Conservation (phyloP, 1,140 invertebrate species). For the Phymorhynchus buccinoides region DNA sequence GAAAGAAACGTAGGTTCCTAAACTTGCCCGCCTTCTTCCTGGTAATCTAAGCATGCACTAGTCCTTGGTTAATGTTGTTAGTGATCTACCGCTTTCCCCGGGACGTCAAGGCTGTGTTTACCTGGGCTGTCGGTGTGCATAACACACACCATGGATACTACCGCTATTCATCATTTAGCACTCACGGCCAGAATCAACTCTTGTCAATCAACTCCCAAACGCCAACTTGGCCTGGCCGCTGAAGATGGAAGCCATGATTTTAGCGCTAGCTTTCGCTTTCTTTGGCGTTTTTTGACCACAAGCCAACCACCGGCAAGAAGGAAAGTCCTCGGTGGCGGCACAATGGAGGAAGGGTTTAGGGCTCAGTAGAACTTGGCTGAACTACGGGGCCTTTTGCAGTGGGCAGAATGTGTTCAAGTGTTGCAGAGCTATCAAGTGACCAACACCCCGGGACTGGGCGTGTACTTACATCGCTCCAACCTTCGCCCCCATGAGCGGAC, state of each 20-base stretch:
- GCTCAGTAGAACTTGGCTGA: neutral
- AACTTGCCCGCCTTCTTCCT: neutral
- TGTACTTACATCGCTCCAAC: conserved; percentile 39
- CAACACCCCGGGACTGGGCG: conserved; percentile 29
- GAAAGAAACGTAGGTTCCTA: neutral
- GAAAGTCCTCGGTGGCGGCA: conserved; percentile 21
- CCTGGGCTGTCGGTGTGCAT: conserved; percentile 14
- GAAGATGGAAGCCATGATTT: conserved; percentile 1
- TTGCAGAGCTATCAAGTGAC: conserved; percentile 11
- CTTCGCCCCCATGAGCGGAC: too few species aligned
- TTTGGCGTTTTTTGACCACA: neutral
- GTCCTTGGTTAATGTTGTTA: neutral
- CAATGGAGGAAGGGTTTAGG: neutral
- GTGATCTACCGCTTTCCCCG: neutral
- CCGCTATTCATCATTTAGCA: neutral
- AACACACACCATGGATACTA: conserved; percentile 8
- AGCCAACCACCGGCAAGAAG: conserved; percentile 17
- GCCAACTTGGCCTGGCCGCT: neutral
- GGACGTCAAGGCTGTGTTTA: conserved; percentile 33
- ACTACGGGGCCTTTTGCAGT: conserved; percentile 20
- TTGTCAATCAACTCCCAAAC: neutral
- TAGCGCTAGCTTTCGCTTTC: neutral
- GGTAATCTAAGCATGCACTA: too few species aligned
- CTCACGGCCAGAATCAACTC: conserved; percentile 20
- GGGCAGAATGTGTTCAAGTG: neutral